These are phyloP conservation scores for Lacanobia wlatinum DNA, from an alignment of 2,888 invertebrate genomes.

Conservation along the genomic window DNA sequence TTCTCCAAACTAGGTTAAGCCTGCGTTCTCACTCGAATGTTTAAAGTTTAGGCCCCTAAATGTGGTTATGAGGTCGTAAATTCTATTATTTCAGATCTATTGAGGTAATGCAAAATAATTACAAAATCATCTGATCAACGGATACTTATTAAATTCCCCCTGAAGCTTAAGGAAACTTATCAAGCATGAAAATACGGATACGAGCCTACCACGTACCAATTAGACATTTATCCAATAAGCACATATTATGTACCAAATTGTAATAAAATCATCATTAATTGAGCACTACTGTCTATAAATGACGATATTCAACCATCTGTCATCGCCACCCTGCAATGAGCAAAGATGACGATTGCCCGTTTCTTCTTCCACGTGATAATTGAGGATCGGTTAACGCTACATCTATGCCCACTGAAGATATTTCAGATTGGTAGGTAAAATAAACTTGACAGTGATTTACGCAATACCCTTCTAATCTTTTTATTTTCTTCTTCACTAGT, in stretches of 20 bases:
- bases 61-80: background rate
- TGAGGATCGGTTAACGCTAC: too few species aligned
- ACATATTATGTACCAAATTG: background rate
- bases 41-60: background rate
- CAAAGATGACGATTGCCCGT: background rate
- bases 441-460: background rate
- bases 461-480: background rate
- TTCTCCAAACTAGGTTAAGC: background rate
- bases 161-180: background rate
- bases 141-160: background rate
- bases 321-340: background rate
- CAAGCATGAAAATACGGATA: background rate
- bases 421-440: background rate
- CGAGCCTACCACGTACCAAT: background rate
- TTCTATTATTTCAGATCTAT: background rate
- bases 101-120: background rate
- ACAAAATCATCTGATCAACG: background rate
- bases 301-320: background rate
- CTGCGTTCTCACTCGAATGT: background rate
- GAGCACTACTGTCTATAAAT: background rate
- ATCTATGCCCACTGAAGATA: background rate
- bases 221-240: background rate
- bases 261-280: background rate
- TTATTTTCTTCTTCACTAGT: too few species aligned
- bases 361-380: background rate